A percentile compares a stretch with the other conserved stretches of the same genome.
These are phyloP conservation scores for Odontomachus brunneus DNA, from an alignment of 1,140 invertebrate species.

Conservation along the genomic window DNA sequence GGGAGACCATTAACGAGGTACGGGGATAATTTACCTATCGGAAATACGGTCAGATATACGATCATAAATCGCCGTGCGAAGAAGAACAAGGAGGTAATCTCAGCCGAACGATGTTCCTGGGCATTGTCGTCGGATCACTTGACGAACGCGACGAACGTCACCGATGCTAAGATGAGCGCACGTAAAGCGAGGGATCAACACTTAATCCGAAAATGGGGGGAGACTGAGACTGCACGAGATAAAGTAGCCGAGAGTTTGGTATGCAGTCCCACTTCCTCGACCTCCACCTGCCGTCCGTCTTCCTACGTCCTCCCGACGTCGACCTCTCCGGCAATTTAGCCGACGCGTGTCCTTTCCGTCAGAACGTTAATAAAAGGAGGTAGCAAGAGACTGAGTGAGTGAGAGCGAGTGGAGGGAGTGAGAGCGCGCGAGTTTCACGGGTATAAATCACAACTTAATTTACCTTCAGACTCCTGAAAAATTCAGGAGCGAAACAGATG, in stretches of 20 bases:
- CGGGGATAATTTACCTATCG: background rate
- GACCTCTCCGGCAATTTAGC: constrained; percentile 20
- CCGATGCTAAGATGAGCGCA: background rate
- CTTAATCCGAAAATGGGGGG: constrained; percentile 38
- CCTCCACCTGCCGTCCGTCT: constrained; percentile 8
- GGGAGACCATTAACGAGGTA: background rate
- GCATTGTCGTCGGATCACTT: background rate
- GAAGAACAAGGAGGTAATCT: constrained; percentile 16
- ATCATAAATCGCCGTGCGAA: background rate
- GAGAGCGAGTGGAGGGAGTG: background rate
- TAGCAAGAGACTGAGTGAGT: background rate
- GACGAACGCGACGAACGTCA: constrained; percentile 3
- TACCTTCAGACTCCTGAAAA: constrained; percentile 7
- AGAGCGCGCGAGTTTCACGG: background rate
- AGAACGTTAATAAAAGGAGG: constrained; percentile 32
- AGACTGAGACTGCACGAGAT: constrained; percentile 47
- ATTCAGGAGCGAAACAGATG: background rate
- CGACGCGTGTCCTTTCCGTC: constrained; percentile 4
- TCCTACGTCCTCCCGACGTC: background rate
- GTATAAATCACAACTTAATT: background rate
- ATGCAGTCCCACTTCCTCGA: constrained; percentile 7
- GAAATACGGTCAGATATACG: background rate
- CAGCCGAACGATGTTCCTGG: background rate
- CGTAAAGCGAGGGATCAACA: constrained; percentile 43
- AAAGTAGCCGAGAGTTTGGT: constrained; percentile 46